Percentiles rank a stretch among this genome's conserved stretches.
Evolutionary conservation across 2,888 invertebrate species (phyloP).

Genomic region (Lypha dubia): DNA sequence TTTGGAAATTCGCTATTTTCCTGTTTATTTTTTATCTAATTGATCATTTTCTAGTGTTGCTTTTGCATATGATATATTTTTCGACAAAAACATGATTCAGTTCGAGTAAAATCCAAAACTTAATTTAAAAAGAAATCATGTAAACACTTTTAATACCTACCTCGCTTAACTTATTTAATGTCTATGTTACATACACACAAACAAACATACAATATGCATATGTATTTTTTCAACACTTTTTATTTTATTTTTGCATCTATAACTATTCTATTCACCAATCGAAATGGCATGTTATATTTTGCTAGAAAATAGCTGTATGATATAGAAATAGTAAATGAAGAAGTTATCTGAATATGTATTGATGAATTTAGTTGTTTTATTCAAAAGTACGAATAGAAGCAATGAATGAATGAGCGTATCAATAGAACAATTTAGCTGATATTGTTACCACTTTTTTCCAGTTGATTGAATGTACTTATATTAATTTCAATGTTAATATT

Average conservation of each 20-base stretch:
- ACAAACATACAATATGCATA: too few relatives aligned
- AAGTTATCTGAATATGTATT: conserved; percentile 48
- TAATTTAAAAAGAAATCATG: not conserved
- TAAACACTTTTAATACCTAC: not conserved
- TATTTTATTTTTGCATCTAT: conserved; percentile 26
- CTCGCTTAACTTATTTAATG: conserved; percentile 34
- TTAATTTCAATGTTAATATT: conserved; percentile 69
- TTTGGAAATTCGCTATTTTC: too few relatives aligned
- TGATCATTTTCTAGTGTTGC: too few relatives aligned
- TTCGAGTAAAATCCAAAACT: too few relatives aligned
- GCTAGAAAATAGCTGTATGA: conserved; percentile 19
- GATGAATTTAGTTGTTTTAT: conserved; percentile 33
- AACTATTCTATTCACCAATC: conserved; percentile 54
- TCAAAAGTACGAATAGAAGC: conserved; percentile 7
- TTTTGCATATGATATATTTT: too few relatives aligned
- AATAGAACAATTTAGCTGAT: conserved; percentile 70
- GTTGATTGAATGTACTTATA: conserved; percentile 69
- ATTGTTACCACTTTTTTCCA: conserved; percentile 66
- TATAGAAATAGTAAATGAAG: conserved; percentile 26
- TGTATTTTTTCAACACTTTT: conserved; percentile 5
- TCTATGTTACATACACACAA: too few relatives aligned
- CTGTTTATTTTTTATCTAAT: too few relatives aligned
- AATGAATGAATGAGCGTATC: conserved; percentile 65
- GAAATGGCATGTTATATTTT: conserved; percentile 54
- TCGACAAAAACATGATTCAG: too few relatives aligned